Evolutionary conservation across 2,797 vertebrate genomes (phyloP).

Genomic region (Morus bassanus): DNA sequence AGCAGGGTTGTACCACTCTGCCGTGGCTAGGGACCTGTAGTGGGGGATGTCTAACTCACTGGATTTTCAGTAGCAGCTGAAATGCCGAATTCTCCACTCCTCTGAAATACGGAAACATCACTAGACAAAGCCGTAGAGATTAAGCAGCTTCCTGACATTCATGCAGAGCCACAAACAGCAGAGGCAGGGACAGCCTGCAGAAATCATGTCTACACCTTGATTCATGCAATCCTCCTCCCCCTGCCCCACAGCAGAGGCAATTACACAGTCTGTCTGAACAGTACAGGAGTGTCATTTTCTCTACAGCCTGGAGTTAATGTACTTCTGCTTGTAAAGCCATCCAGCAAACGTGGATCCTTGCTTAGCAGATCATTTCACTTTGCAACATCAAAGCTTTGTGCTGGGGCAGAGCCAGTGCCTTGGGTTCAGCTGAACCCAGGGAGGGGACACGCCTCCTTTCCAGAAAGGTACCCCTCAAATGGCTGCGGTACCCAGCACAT

Average conservation of each 20-base stretch:
- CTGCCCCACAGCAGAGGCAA: background rate
- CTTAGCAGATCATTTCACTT: background rate
- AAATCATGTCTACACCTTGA: background rate
- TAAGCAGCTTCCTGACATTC: background rate
- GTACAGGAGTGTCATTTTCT: background rate
- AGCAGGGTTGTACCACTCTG: background rate
- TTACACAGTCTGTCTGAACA: background rate
- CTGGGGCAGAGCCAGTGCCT: background rate
- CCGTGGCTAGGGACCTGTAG: background rate
- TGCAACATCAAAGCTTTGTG: background rate
- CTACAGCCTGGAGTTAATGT: background rate
- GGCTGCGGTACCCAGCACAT: background rate
- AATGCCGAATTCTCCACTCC: background rate
- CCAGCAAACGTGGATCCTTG: background rate
- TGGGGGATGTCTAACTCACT: background rate
- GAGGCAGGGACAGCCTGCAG: background rate
- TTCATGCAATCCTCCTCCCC: background rate
- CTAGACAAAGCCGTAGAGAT: background rate
- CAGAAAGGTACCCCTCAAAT: background rate
- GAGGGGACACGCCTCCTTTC: background rate
- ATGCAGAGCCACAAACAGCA: background rate
- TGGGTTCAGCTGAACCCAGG: accelerated
- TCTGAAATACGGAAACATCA: background rate
- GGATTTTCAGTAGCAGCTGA: background rate
- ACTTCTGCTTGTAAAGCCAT: background rate